Percentiles rank a stretch among this genome's conserved stretches.
phyloP scores from a whole-genome alignment of 37 sponge, comb jelly and placozoan genomes.

The Geodia barretti region DNA sequence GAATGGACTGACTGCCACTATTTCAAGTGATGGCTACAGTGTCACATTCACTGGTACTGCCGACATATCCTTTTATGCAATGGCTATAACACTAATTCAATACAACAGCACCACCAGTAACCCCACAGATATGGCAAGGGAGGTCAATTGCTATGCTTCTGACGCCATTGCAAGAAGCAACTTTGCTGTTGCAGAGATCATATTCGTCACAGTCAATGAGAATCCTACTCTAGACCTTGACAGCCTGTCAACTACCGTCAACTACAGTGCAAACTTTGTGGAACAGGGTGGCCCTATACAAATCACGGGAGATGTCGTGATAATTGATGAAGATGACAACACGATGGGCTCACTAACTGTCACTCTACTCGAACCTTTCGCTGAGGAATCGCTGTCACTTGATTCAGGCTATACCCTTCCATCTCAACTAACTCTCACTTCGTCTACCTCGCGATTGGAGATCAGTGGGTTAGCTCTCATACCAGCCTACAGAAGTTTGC shows the following conservation, averaged over 20 bases:
- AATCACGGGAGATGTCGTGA: constrained; percentile 11
- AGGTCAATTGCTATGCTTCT: constrained; percentile 36
- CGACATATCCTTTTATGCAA: constrained; percentile 9
- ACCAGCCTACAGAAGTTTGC: constrained; percentile 21
- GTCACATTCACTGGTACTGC: constrained; percentile 35
- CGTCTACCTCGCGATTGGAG: constrained; percentile 22
- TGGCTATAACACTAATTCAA: constrained; percentile 17
- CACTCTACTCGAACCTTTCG: constrained; percentile 12
- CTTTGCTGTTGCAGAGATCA: constrained; percentile 20
- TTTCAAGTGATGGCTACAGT: not conserved
- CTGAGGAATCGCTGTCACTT: constrained; percentile 5
- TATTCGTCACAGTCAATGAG: constrained; percentile 5
- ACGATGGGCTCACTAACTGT: constrained; percentile 20
- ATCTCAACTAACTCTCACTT: constrained; percentile 12
- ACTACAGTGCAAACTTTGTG: constrained; percentile 15
- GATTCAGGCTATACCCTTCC: not conserved
- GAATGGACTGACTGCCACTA: constrained; percentile 1
- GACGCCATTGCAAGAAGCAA: constrained; percentile 40
- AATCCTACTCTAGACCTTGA: constrained; percentile 42
- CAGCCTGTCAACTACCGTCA: not conserved
- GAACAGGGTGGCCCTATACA: constrained; percentile 41
- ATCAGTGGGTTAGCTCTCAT: constrained; percentile 35
- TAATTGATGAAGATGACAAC: constrained; percentile 49
- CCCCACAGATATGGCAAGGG: constrained; percentile 16
- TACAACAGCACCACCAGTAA: constrained; percentile 42